phyloP scores from a whole-genome alignment of 2,113 vertebrate genomes.

The Diadophis punctatus region DNA sequence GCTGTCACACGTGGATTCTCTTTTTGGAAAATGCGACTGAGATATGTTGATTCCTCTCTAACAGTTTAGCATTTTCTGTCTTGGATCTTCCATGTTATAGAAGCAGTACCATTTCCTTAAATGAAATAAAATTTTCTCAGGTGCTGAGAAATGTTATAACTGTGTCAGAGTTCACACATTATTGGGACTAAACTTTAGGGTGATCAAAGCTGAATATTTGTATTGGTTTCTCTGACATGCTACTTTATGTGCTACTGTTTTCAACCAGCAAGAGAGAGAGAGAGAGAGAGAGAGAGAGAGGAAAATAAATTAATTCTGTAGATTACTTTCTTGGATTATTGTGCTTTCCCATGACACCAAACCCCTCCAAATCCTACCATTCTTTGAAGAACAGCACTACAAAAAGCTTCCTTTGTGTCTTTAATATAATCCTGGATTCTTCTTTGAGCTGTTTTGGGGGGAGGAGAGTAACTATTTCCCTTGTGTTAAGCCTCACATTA shows the following conservation, averaged over 20 bases:
- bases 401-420: slow-evolving; percentile 53
- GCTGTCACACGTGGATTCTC: background rate
- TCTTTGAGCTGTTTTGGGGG: slow-evolving; percentile 41
- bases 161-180: background rate
- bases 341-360: slow-evolving; percentile 53
- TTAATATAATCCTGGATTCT: slow-evolving; percentile 48
- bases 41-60: background rate
- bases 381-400: slow-evolving; percentile 54
- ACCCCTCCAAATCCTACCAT: slow-evolving; percentile 43
- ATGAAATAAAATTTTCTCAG: background rate
- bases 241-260: slow-evolving; percentile 44
- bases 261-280: slow-evolving; percentile 29
- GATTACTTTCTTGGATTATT: slow-evolving; percentile 42
- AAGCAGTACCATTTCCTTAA: background rate
- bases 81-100: background rate
- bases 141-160: background rate
- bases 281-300: background rate
- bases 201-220: background rate
- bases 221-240: background rate
- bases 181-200: background rate
- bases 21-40: background rate
- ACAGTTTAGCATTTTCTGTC: background rate
- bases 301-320: slow-evolving; percentile 51
- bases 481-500: slow-evolving; percentile 33
- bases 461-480: slow-evolving; percentile 43